Percentiles rank a stretch among this genome's conserved stretches.
Conservation (phyloP, 2,888 invertebrate species). For the Rhorus exstirpatorius region DNA sequence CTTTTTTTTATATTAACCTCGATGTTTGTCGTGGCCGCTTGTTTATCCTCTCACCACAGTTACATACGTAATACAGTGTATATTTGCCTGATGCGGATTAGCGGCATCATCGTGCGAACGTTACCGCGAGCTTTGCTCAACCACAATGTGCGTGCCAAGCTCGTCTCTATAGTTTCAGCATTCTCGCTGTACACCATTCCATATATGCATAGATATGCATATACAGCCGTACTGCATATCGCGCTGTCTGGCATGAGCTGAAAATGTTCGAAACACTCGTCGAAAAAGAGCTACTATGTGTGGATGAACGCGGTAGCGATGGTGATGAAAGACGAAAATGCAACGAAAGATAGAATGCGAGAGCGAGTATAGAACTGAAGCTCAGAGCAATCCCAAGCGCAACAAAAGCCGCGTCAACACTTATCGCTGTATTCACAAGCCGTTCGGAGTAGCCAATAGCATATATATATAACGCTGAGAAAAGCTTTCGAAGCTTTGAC, state of each 20-base stretch:
- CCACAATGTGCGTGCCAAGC: constrained; percentile 48
- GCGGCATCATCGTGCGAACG: constrained; percentile 46
- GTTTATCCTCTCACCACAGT: constrained; percentile 13
- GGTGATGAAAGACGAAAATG: constrained; percentile 21
- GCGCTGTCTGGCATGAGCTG: constrained; percentile 16
- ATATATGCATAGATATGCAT: background rate
- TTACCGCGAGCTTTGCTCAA: constrained; percentile 44
- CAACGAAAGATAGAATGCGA: background rate
- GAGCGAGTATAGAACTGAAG: constrained; percentile 45
- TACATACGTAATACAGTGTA: constrained; percentile 4
- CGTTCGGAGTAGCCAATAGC: constrained; percentile 58
- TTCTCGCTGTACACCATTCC: constrained; percentile 2
- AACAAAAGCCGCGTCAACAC: constrained; percentile 72
- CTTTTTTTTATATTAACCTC: background rate
- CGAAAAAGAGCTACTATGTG: constrained; percentile 17
- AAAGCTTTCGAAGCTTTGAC: constrained; percentile 17
- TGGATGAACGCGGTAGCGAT: constrained; percentile 1
- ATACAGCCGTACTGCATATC: constrained; percentile 9
- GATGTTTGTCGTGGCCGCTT: constrained; percentile 7
- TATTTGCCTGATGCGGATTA: constrained; percentile 45
- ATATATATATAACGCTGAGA: constrained; percentile 5
- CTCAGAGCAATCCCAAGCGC: constrained; percentile 60
- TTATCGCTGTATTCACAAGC: constrained; percentile 73
- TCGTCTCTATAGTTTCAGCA: constrained; percentile 16
- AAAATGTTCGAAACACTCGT: constrained; percentile 30